phyloP scores from a whole-genome alignment of 2,113 vertebrate species.

The Seriola rivoliana region DNA sequence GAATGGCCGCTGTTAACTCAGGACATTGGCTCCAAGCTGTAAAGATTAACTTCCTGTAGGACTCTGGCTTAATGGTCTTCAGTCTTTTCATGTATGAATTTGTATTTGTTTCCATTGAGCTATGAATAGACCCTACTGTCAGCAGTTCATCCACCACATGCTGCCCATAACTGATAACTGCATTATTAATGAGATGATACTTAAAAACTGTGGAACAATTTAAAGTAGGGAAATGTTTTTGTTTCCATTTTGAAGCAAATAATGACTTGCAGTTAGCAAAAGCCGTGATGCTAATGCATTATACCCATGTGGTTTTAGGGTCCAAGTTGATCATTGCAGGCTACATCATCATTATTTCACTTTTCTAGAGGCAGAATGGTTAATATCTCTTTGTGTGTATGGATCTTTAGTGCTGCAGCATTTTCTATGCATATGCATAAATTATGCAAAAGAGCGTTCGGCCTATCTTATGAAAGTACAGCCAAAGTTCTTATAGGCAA shows the following conservation, averaged over 20 bases:
- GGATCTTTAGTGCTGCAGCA: conserved; percentile 25
- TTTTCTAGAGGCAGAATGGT: conserved; percentile 30
- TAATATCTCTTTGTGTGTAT: conserved; percentile 31
- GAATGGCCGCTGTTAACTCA: conserved; percentile 41
- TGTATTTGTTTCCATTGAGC: neutral
- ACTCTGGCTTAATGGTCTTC: conserved; percentile 25
- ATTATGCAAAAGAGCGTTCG: conserved; percentile 38
- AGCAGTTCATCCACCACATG: neutral
- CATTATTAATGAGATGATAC: conserved; percentile 23
- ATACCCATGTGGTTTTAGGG: conserved; percentile 20
- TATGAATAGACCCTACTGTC: neutral
- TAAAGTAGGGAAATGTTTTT: conserved; percentile 14
- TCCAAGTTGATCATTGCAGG: conserved; percentile 25
- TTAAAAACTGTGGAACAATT: conserved; percentile 19
- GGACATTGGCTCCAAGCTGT: conserved; percentile 22
- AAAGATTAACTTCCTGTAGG: conserved; percentile 52
- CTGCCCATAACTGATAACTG: neutral
- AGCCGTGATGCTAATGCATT: conserved; percentile 6
- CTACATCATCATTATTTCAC: conserved; percentile 8
- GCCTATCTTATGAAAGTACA: conserved; percentile 45
- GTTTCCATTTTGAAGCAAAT: conserved; percentile 21
- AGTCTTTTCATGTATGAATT: neutral
- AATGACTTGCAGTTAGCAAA: conserved; percentile 19
- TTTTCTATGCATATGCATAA: conserved; percentile 39
- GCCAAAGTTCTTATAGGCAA: neutral